Base-by-base conservation (phyloP, 2,113 vertebrate genomes). In the Addax nasomaculatus region DNA sequence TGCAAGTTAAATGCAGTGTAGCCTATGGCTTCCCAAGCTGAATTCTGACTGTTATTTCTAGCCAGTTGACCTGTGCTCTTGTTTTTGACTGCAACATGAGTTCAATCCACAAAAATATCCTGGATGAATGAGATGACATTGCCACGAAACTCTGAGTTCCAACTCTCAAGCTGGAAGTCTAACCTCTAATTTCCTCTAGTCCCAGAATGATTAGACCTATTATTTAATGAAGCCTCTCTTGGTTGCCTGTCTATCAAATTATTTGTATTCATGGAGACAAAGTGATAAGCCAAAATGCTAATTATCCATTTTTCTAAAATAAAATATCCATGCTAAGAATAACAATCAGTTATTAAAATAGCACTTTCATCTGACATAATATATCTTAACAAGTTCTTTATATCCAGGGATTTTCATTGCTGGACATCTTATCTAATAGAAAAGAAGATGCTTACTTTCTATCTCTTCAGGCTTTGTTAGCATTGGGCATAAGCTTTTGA, bases 221-320 rank as follows among this genome's bases (percentile, higher is more conserved):
- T 98, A 98, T 98, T 98, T 98, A 99, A 98, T 98, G 98, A 98
- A 98, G 96, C 97, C 98, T 98, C 98, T 98, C 94, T 96, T 98
- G 92, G 98, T 98, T 98, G 98, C 98, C 97, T 98, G 98, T 97
- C 98, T 98, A 98, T 98, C 97, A 98, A 98, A 98, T 98, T 98
- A 98, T 99, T 98, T 98, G 98, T 97, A 98, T 98, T 98, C 98
- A 98, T 85, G 97, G 97, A 98, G 87, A 96, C 97, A 98, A 98
- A 98, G 94, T 96, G 98, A 98, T 99, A 99, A 98, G 98, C 98
- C 98, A 98, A 99, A 98, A 99, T 98, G 98, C 85, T 98, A 99
- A 99, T 98, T 98, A 98, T 98, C 93, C 92, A 93, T 98, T 98
- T 99, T 99, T 98, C 96, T 97, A 97, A 98, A 98, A 96, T 89